These are phyloP conservation scores for Ips nitidus DNA, from an alignment of 1,140 invertebrate species.

Conservation along the genomic window DNA sequence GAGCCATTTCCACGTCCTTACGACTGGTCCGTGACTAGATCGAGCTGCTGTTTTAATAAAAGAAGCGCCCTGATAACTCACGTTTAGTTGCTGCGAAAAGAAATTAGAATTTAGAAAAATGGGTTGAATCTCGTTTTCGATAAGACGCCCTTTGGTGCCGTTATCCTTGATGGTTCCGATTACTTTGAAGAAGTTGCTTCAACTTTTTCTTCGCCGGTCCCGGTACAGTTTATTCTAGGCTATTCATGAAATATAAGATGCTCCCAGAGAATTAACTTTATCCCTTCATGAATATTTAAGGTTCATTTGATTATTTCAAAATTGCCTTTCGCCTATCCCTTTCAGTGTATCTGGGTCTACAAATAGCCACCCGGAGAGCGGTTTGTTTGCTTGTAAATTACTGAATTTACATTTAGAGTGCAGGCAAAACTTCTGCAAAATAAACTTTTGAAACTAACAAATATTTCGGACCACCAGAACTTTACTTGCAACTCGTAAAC, in stretches of 20 bases:
- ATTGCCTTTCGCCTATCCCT: constrained; percentile 26
- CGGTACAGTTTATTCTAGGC: too few species aligned
- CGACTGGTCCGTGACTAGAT: constrained; percentile 38
- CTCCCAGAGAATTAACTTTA: constrained; percentile 22
- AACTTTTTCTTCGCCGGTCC: too few species aligned
- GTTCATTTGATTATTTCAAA: constrained; percentile 32
- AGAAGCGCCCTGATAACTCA: constrained; percentile 27
- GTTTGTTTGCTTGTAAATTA: constrained; percentile 34
- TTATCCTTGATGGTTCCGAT: too few species aligned
- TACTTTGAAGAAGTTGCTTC: too few species aligned
- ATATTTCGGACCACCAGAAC: not conserved
- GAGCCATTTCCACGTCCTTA: constrained; percentile 43
- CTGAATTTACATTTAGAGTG: constrained; percentile 28
- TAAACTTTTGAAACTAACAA: constrained; percentile 27
- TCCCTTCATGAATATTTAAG: constrained; percentile 31
- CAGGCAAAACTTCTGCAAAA: constrained; percentile 18
- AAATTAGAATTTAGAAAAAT: constrained; percentile 28
- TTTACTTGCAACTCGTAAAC: too few species aligned
- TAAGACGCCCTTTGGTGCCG: not conserved
- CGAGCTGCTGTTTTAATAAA: constrained; percentile 38
- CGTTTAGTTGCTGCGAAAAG: constrained; percentile 33
- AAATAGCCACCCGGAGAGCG: constrained; percentile 10
- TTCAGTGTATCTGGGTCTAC: constrained; percentile 24
- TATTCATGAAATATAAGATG: constrained; percentile 1
- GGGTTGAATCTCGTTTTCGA: not conserved